Evolutionary conservation across 2,888 invertebrate genomes (phyloP), one percentile per base, ranked within the genome.

Genomic region (Amiota minor): DNA sequence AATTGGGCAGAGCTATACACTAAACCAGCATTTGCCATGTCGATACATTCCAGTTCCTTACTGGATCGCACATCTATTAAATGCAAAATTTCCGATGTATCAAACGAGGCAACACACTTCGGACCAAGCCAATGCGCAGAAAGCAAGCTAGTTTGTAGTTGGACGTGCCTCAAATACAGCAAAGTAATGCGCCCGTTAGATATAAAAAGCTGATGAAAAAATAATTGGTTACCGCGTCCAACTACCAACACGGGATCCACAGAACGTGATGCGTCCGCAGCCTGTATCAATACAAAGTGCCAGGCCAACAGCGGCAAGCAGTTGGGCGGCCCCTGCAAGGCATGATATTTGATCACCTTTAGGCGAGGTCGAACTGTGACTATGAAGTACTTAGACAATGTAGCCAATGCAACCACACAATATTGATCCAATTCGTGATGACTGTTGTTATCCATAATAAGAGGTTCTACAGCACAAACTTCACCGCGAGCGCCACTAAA

Each of bases 401-500:
- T 98, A 0, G 98, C 98, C 92, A 99, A 92, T 0, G 98, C 98
- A 72, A 98, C 92, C 73, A 98, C 92, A 72, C 94, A 93, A 81
- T 93, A 93, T 80, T 93, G 93, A 83, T 93, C 93, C 78, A 96
- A 90, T 16, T 95, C 94, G 88, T 95, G 93, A 12, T 90, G 87
- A 70, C 90, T 90, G 72, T 91, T 90, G 0, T 81, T 89, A 18
- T 90, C 88, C 74, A 89, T 83, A 9, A 89, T 90, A 12, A 95
- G 90, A 0, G 95, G 95, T 81, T 94, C 95, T 49, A 95, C 90
- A 3, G 93, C 91, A 82, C 94, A 94, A 14, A 97, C 97, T 92
- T 99, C 99, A 0, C 99, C 99, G 72, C 98, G 93, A 72, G 98
- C 97, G 49, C 99, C 99, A 50, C 98, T 98, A 90, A 99, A 99